Evolutionary conservation across 2,113 vertebrate genomes (phyloP).

Genomic region (Gracilinanus agilis): DNA sequence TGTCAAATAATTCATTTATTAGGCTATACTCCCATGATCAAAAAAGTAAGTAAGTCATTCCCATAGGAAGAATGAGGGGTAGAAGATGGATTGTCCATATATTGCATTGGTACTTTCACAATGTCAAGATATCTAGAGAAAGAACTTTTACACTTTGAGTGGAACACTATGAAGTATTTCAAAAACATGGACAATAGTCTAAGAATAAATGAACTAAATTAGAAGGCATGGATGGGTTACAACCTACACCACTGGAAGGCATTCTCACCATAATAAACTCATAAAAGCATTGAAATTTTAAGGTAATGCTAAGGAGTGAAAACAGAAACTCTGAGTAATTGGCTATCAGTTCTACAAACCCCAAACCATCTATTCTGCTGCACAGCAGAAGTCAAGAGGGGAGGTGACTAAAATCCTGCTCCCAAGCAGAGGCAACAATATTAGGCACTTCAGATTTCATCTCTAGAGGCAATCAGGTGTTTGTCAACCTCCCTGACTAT

Average conservation of each 20-base stretch:
- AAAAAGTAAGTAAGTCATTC: background rate
- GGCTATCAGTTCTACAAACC: conserved; percentile 24
- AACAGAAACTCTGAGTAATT: conserved; percentile 65
- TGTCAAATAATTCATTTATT: background rate
- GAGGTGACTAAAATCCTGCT: conserved; percentile 38
- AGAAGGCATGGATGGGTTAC: background rate
- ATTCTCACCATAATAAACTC: background rate
- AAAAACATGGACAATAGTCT: background rate
- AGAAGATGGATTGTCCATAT: background rate
- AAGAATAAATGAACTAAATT: background rate
- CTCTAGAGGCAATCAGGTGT: conserved; percentile 62
- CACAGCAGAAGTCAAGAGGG: conserved; percentile 53
- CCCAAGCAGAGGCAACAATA: background rate
- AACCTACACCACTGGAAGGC: background rate
- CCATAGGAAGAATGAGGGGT: background rate
- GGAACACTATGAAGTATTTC: background rate
- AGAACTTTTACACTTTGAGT: background rate
- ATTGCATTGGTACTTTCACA: background rate
- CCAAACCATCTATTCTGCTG: background rate
- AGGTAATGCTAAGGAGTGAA: conserved; percentile 49
- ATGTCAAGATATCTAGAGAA: background rate
- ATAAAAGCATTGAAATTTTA: background rate
- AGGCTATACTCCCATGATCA: background rate
- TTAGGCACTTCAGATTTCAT: conserved; percentile 53
- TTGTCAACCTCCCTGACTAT: conserved; percentile 66